Base-by-base conservation (phyloP, 2,797 vertebrate species). In the Sebastes iracundus region DNA sequence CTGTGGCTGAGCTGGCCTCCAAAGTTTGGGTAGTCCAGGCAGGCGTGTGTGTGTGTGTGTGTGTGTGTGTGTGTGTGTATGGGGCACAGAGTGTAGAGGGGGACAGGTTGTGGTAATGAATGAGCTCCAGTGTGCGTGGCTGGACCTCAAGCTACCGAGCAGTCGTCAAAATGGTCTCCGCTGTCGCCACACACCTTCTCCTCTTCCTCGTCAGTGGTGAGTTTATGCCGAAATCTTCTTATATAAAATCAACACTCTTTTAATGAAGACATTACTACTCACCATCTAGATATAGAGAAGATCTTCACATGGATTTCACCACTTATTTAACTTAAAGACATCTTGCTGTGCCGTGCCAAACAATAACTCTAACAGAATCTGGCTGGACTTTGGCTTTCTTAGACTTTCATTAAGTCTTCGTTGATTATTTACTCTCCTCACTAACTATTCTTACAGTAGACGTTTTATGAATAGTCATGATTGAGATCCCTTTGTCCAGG, bases 101-200 rank as follows among this genome's bases (percentile, higher is more conserved):
- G 85, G 66, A 68, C 83, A 87, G 86, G 85, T 86, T 87, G 65
- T 76, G 81, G 81, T 63, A 58, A 81, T 94, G 87, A 94, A 94
- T 91, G 77, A 72, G 85, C 89, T 89, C 75, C 85, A 94, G 82
- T 93, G 91, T 93, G 88, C 79, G 66, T 61, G 18, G 65, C 78
- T 74, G 81, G 65, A 82, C 84, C 71, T 87, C 63, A 62, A 80
- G 82, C 78, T 82, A 52, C 80, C 3, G 5, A 81, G 60, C 82
- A 66, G 80, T 75, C 71, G 25, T 82, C 89, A 93, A 89, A 88
- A 95, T 94, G 94, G 77, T 90, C 81, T 91, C 91, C 6, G 63
- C 88, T 38, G 80, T 74, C 9, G 81, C 81, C 2, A 73, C 80
- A 38, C 81, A 81, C 69, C 62, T 93, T 82, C 38, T 92, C 46